Evolutionary conservation across 1,140 invertebrate genomes (phyloP), one percentile per base, ranked within the genome.

Genomic region (Temnothorax curvispinosus): DNA sequence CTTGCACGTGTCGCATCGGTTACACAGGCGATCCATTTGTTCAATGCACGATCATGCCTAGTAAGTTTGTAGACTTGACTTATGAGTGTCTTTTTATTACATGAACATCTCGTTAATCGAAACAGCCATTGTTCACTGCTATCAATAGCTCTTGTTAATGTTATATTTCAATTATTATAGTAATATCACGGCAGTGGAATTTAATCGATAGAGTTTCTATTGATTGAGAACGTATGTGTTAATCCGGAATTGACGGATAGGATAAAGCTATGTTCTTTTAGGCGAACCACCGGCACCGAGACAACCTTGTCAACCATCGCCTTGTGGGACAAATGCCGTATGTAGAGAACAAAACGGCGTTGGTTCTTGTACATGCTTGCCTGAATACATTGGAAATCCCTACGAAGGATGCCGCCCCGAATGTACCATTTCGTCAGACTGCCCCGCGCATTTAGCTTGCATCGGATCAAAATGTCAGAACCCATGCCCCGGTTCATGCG

Each of bases 401-500:
- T 97, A 97, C 88, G 97, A 97, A 92, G 96, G 96, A 78, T 97
- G 97, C 92, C 95, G 97, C 81, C 97, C 97, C 4, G 97, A 98
- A 94, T 98, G 98, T 93, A 96, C 96, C 1, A 94, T 97, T 11
- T 97, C 97, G 90, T 96, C 96, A 1, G 97, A 98, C 89, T 98
- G 98, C 94, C 93, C 97, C 2, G 96, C 96, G 35, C 96, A 97
- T 86, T 96, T 96, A 91, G 97, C 97, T 15, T 98, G 98, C 92
- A 96, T 97, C 47, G 97, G 96, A 91, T 96, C 97, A 86, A 97
- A 97, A 94, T 98, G 98, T 93, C 94, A 96, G 77, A 96, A 98
- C 93, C 97, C 97, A 35, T 98, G 98, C 90, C 96, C 97, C n/a
- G 97, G 97, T 86, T 96, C 96, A 44, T 98, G 98, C 94, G 97